phyloP scores from a whole-genome alignment of 2,113 vertebrate species.

The Tursiops truncatus region DNA sequence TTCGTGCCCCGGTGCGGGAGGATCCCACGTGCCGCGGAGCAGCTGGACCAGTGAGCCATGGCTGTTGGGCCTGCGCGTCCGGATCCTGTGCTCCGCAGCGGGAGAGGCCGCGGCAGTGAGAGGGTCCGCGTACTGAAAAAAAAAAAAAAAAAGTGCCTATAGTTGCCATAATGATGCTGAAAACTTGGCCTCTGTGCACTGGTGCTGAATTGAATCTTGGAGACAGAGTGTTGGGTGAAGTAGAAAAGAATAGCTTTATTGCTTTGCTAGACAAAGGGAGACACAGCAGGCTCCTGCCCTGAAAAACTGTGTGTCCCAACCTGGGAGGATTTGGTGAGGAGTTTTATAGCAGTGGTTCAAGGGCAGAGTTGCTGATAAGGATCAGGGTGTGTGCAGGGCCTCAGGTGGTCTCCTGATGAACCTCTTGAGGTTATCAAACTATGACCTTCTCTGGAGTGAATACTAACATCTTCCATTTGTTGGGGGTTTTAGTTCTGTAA shows the following conservation, averaged over 20 bases:
- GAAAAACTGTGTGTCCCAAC: background rate
- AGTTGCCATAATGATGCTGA: background rate
- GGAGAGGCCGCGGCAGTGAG: too few relatives aligned
- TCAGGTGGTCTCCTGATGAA: background rate
- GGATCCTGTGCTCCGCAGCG: too few relatives aligned
- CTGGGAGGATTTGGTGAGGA: background rate
- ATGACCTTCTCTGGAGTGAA: background rate
- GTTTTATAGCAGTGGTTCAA: background rate
- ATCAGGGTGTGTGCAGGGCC: background rate
- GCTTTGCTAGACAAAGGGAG: background rate
- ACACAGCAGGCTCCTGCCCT: too few relatives aligned
- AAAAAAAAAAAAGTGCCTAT: background rate
- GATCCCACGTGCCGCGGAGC: too few relatives aligned
- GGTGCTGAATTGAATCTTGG: background rate
- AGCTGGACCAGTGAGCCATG: too few relatives aligned
- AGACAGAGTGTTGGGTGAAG: background rate
- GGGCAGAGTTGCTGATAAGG: background rate
- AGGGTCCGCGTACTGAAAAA: too few relatives aligned
- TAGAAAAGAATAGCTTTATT: background rate
- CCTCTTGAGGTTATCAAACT: background rate
- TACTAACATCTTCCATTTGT: background rate
- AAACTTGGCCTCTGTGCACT: background rate
- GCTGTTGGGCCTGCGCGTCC: too few relatives aligned
- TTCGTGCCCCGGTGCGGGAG: too few relatives aligned
- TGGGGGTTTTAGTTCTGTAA: background rate